Conservation (phyloP, 37 sponge, comb jelly and placozoan genomes). For the Geodia barretti region DNA sequence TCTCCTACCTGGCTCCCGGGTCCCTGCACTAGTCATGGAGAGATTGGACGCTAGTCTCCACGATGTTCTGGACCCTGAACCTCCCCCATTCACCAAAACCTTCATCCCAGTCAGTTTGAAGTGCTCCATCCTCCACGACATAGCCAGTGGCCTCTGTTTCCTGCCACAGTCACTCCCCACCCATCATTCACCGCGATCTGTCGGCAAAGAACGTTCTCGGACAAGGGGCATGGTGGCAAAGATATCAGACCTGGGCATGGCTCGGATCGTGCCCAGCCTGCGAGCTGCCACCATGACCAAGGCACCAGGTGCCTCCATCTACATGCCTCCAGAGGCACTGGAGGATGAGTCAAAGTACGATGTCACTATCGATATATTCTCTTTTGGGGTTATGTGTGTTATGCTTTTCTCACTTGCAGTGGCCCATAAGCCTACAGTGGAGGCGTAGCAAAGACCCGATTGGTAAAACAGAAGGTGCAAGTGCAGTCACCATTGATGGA, state of each 20-base stretch:
- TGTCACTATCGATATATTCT: slow-evolving; percentile 47
- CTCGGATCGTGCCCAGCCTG: slow-evolving; percentile 9
- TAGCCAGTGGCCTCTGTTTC: slow-evolving; percentile 43
- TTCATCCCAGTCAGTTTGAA: slow-evolving; percentile 23
- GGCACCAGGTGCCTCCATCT: slow-evolving; percentile 1
- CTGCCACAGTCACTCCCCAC: slow-evolving; percentile 44
- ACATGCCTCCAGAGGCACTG: slow-evolving; percentile 35
- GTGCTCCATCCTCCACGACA: slow-evolving; percentile 29
- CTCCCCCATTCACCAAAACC: neutral
- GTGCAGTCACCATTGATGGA: too few species aligned
- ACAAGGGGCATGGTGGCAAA: slow-evolving; percentile 40
- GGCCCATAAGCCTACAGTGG: too few species aligned
- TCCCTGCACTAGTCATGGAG: slow-evolving; percentile 42
- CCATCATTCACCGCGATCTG: slow-evolving; percentile 59
- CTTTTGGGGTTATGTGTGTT: slow-evolving; percentile 46
- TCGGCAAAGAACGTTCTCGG: slow-evolving; percentile 48
- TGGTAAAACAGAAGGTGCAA: too few species aligned
- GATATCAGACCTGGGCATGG: slow-evolving; percentile 62
- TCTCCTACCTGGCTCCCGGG: neutral
- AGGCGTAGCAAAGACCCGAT: too few species aligned
- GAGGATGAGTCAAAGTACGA: neutral
- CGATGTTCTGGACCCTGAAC: neutral
- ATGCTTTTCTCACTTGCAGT: slow-evolving; percentile 33
- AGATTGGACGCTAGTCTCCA: slow-evolving; percentile 15
- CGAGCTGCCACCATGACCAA: slow-evolving; percentile 9